Conservation (phyloP, 2,888 invertebrate species). For the Dromius quadrimaculatus region DNA sequence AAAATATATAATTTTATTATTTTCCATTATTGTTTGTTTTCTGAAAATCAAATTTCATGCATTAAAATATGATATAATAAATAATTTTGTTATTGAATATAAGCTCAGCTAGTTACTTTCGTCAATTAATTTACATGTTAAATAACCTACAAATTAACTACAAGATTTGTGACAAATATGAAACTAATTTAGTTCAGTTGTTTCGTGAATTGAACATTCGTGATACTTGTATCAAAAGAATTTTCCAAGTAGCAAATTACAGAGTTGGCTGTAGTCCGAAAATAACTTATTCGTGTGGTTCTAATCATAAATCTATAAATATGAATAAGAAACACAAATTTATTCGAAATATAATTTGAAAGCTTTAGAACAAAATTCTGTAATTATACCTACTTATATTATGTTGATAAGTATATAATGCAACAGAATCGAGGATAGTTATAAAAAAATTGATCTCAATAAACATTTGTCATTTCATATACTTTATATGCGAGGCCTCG, state of each 20-base stretch:
- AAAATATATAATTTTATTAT: no score
- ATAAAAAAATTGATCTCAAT: no score
- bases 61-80: no score
- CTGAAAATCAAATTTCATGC: no score
- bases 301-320: conserved; percentile 8
- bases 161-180: conserved; percentile 19
- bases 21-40: no score
- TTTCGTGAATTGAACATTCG: conserved; percentile 2
- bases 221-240: neutral
- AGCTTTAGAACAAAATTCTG: no score
- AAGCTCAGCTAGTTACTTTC: neutral
- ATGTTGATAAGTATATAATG: no score
- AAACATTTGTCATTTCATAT: no score
- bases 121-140: conserved; percentile 9
- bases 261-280: neutral
- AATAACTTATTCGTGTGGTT: conserved; percentile 5
- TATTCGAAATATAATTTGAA: no score
- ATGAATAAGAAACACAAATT: neutral
- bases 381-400: no score
- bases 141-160: neutral
- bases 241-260: conserved; percentile 18
- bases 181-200: conserved; percentile 12
- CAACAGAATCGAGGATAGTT: no score
- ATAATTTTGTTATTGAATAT: conserved; percentile 15
- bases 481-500: no score